Percentiles rank a stretch among this genome's conserved stretches.
These are phyloP conservation scores for Hirtodrosophila trivittata DNA, from an alignment of 2,888 invertebrate species.

Conservation along the genomic window DNA sequence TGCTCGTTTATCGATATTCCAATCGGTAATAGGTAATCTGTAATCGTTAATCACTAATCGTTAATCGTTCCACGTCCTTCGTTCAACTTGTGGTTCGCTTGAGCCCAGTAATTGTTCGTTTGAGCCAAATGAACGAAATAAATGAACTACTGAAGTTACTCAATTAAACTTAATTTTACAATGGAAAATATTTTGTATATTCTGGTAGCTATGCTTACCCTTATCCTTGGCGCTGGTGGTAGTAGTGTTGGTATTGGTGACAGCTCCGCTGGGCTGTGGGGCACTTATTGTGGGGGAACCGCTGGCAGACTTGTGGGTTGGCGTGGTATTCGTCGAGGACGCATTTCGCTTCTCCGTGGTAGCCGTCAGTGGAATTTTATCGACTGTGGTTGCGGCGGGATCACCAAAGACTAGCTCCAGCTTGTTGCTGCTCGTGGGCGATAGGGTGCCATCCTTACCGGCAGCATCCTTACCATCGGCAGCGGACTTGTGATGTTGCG, in stretches of 20 bases:
- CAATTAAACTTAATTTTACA: too few relatives aligned
- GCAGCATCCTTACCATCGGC: conserved; percentile 47
- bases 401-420: conserved; percentile 62
- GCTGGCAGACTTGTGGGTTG: conserved; percentile 39
- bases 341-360: conserved; percentile 56
- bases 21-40: too few relatives aligned
- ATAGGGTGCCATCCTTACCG: conserved; percentile 61
- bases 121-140: too few relatives aligned
- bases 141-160: too few relatives aligned
- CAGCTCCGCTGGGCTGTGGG: conserved; percentile 47
- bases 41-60: too few relatives aligned
- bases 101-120: too few relatives aligned
- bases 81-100: too few relatives aligned
- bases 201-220: conserved; percentile 77
- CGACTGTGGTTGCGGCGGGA: conserved; percentile 26
- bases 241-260: conserved; percentile 41
- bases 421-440: conserved; percentile 68
- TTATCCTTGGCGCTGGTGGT: conserved; percentile 81
- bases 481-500: conserved; percentile 86
- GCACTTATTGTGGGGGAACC: conserved; percentile 35
- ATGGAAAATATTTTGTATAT: too few relatives aligned
- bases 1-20: too few relatives aligned
- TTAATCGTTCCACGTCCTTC: too few relatives aligned
- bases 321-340: conserved; percentile 17
- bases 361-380: conserved; percentile 36